Conservation (phyloP, 64 coral and sea anemone genomes). For the Porites australiensis region DNA sequence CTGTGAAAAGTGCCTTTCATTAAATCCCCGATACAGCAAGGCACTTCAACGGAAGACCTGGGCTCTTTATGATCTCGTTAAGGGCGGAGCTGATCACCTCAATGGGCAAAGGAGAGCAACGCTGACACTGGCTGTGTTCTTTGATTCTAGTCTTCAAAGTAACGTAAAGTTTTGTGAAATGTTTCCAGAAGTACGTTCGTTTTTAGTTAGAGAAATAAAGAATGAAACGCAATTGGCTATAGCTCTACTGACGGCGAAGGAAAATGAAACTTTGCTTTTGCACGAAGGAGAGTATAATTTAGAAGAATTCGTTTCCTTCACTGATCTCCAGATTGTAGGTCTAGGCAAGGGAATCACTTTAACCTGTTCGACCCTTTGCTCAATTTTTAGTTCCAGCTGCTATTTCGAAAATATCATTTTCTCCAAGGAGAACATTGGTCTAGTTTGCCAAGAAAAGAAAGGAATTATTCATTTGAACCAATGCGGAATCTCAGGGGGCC, state of each 20-base stretch:
- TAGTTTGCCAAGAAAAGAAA: background rate
- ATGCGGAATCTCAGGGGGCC: conserved; percentile 73
- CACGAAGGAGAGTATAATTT: conserved; percentile 58
- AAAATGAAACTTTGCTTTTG: conserved; percentile 37
- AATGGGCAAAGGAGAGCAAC: conserved; percentile 33
- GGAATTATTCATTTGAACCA: conserved; percentile 29
- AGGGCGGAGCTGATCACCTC: background rate
- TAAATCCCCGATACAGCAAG: conserved; percentile 48
- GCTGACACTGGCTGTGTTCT: conserved; percentile 34
- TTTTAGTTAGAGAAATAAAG: background rate
- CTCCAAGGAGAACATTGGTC: conserved; percentile 15
- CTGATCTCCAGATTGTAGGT: conserved; percentile 58
- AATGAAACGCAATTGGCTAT: conserved; percentile 35
- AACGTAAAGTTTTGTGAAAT: background rate
- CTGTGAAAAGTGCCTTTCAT: conserved; percentile 63
- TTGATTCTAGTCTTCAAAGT: conserved; percentile 20
- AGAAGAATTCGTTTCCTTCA: background rate
- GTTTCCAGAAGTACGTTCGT: conserved; percentile 51
- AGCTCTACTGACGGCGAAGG: background rate
- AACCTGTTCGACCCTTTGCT: background rate
- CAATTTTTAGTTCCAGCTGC: background rate
- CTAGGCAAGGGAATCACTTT: conserved; percentile 11
- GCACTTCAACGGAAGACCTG: conserved; percentile 65
- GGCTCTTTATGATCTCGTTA: conserved; percentile 63
- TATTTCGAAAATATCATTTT: conserved; percentile 71